Conservation (phyloP, 2,888 invertebrate genomes). For the Axea sp. region DNA sequence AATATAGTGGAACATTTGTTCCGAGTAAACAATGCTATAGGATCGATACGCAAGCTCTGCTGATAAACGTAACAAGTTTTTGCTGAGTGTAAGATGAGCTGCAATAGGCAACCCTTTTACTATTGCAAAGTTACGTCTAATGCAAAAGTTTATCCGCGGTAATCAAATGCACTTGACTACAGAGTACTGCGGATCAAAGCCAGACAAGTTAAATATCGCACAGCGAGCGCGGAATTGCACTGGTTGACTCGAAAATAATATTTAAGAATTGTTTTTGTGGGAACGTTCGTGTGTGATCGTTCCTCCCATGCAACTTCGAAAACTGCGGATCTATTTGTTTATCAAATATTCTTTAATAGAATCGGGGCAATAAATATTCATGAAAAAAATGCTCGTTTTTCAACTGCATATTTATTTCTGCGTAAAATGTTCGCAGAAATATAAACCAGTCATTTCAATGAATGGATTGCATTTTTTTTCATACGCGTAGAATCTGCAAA, state of each 20-base stretch:
- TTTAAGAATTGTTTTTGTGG: too few relatives aligned
- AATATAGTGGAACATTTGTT: constrained; percentile 36
- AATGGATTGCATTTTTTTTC: too few relatives aligned
- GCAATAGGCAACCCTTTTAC: constrained; percentile 18
- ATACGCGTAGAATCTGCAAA: too few relatives aligned
- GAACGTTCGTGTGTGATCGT: too few relatives aligned
- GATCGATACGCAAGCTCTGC: constrained; percentile 31
- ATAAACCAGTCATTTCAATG: too few relatives aligned
- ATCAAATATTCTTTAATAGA: too few relatives aligned
- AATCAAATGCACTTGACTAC: constrained; percentile 31
- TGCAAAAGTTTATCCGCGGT: constrained; percentile 27
- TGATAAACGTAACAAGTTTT: constrained; percentile 38
- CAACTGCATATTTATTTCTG: too few relatives aligned
- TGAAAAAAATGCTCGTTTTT: too few relatives aligned
- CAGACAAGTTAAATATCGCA: constrained; percentile 20
- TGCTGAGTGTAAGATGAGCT: constrained; percentile 14
- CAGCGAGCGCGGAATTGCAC: background rate
- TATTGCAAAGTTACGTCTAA: constrained; percentile 18
- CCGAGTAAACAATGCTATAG: constrained; percentile 26
- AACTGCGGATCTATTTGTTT: too few relatives aligned
- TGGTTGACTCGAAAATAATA: constrained; percentile 8
- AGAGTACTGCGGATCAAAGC: constrained; percentile 16
- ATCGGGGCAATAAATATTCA: too few relatives aligned
- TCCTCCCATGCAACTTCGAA: too few relatives aligned
- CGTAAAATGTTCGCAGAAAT: too few relatives aligned